Base-by-base conservation (phyloP, 1,140 invertebrate genomes). In the Microplitis demolitor region DNA sequence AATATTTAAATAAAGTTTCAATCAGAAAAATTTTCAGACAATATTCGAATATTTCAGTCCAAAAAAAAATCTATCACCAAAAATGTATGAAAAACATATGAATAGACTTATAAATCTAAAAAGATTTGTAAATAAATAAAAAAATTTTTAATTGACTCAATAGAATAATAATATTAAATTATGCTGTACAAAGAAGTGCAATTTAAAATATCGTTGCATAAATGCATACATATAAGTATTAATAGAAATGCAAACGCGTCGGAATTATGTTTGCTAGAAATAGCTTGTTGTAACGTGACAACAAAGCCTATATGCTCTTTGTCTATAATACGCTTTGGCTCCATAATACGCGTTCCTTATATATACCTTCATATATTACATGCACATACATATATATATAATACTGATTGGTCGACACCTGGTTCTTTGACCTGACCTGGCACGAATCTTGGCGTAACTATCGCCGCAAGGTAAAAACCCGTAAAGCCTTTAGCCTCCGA, bases 361-460 rank as follows among this genome's bases (percentile, higher is more conserved):
- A 39, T 45, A 45, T 45, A 45, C 39, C 3, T 11, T 11, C 39
- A 9, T 45, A 45, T 45, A 11, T 45, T 45, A 45, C 24, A 24
- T 24, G 24, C 24, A 45, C 11, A 45, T 45, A 9, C 11, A 45
- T 9, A 45, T 45, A 45, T 9, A 45, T 45, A 3, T 45, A 45
- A 45, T 45, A 45, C 60, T 31, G 60, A 62, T 14, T 64, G 11
- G 62, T 64, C 34, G 62, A 33, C 34, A 50, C 34, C 34, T 64
- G 62, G 80, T 84, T 83, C 79, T 83, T 83, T 82, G 82, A 85
- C 81, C 82, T 74, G 60, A 83, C 78, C 83, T 82, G 76, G 69
- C 71, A 75, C 74, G 74, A 76, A 69, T 70, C 70, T 76, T 63
- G 53, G 63, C 53, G 72, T 69, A 76, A 74, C 69, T 61, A 72